phyloP scores from a whole-genome alignment of 2,888 invertebrate genomes.

The Morpho helenor region DNA sequence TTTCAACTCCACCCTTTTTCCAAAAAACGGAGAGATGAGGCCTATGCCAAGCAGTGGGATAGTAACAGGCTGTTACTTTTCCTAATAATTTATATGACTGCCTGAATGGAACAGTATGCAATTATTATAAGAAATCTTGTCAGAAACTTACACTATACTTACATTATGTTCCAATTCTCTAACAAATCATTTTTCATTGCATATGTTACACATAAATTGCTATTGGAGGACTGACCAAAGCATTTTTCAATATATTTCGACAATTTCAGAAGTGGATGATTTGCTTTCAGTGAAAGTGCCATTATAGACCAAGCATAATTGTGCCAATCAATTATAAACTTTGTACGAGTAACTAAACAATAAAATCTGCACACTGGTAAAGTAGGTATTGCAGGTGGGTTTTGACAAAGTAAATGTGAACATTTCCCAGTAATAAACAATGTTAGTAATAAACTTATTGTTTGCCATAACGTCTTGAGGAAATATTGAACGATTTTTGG shows the following conservation, averaged over 20 bases:
- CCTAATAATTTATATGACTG: too few species aligned
- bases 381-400: constrained; percentile 97
- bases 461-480: constrained; percentile 93
- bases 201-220: constrained; percentile 95
- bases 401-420: constrained; percentile 89
- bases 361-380: constrained; percentile 91
- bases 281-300: constrained; percentile 80
- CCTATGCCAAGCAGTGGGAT: too few species aligned
- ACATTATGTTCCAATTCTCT: constrained; percentile 88
- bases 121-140: too few species aligned
- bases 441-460: constrained; percentile 84
- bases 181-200: constrained; percentile 93
- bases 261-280: constrained; percentile 81
- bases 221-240: constrained; percentile 87
- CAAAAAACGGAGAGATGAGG: too few species aligned
- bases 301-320: constrained; percentile 97
- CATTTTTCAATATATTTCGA: constrained; percentile 85
- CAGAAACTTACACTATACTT: constrained; percentile 39
- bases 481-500: constrained; percentile 86
- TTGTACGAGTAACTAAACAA: constrained; percentile 81
- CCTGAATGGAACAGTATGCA: too few species aligned
- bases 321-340: constrained; percentile 97
- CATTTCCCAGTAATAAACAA: constrained; percentile 84
- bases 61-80: too few species aligned
- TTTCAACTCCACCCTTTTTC: too few species aligned